These are phyloP conservation scores for Drosophila micromelanica DNA, from an alignment of 1,140 invertebrate genomes.

Conservation along the genomic window DNA sequence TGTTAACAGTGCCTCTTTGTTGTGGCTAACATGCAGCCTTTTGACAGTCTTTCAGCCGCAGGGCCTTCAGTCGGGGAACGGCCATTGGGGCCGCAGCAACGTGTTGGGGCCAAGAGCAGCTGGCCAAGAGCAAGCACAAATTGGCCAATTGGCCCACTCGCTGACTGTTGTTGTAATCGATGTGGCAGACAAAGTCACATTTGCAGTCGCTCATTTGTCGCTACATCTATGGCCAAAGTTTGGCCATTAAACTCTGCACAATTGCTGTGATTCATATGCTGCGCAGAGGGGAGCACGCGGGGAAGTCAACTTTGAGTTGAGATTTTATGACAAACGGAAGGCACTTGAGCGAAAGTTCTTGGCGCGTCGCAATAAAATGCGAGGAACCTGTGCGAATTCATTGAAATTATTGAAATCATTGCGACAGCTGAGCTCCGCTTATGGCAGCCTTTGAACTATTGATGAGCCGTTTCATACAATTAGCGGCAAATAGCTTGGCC, in stretches of 20 bases:
- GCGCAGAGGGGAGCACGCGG: conserved; percentile 8
- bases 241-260: conserved; percentile 73
- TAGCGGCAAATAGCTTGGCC: conserved; percentile 48
- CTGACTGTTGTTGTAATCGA: conserved; percentile 1
- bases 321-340: conserved; percentile 79
- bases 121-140: conserved; percentile 15
- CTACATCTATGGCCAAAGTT: conserved; percentile 73
- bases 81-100: conserved; percentile 54
- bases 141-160: conserved; percentile 3
- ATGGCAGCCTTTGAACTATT: conserved; percentile 76
- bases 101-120: conserved; percentile 9
- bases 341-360: conserved; percentile 67
- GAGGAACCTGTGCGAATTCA: conserved; percentile 48
- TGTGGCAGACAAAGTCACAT: conserved; percentile 35
- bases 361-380: conserved; percentile 57
- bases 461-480: conserved; percentile 76
- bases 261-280: conserved; percentile 80
- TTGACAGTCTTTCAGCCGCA: neutral
- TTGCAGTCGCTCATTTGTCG: conserved; percentile 61
- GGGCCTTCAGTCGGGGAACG: conserved; percentile 57
- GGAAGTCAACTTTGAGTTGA: conserved; percentile 17
- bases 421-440: conserved; percentile 44
- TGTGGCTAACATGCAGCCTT: neutral
- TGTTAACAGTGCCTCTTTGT: conserved; percentile 23
- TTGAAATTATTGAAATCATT: conserved; percentile 32